These are phyloP conservation scores for Hemibagrus wyckioides DNA, from an alignment of 2,113 vertebrate genomes.

Conservation along the genomic window DNA sequence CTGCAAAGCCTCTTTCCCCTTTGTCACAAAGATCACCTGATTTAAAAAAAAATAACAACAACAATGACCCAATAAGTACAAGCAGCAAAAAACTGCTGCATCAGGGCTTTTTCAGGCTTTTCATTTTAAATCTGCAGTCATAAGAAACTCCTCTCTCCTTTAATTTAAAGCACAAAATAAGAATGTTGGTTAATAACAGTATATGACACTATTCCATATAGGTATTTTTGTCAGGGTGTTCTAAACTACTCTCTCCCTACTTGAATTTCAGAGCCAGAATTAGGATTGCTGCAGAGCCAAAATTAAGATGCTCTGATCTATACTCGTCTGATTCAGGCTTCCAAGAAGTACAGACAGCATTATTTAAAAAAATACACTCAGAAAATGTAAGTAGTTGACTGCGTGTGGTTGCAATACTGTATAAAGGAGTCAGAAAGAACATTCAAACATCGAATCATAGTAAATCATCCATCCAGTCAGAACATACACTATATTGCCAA, in stretches of 20 bases:
- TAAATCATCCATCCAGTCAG: not conserved
- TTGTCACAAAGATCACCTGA: constrained; percentile 93
- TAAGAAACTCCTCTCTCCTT: not conserved
- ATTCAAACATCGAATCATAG: not conserved
- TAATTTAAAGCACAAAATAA: not conserved
- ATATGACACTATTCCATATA: not conserved
- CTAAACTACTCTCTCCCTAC: not conserved
- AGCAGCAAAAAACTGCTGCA: not conserved
- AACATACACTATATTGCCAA: too few species aligned
- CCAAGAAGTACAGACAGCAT: not conserved
- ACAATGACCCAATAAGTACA: not conserved
- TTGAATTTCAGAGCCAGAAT: not conserved
- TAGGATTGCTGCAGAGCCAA: not conserved
- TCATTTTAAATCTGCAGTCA: not conserved
- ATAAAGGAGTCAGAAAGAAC: not conserved
- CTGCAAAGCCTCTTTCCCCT: constrained; percentile 86
- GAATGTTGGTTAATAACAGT: not conserved
- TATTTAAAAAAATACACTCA: not conserved
- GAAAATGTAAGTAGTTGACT: not conserved
- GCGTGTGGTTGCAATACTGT: not conserved
- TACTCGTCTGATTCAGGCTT: not conserved
- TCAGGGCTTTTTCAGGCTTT: not conserved
- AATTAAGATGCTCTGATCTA: not conserved
- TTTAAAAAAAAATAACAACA: not conserved
- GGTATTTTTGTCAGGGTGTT: not conserved